Conservation (phyloP, 53 echinoderm and acorn worm genomes). For the Henricia sp. region DNA sequence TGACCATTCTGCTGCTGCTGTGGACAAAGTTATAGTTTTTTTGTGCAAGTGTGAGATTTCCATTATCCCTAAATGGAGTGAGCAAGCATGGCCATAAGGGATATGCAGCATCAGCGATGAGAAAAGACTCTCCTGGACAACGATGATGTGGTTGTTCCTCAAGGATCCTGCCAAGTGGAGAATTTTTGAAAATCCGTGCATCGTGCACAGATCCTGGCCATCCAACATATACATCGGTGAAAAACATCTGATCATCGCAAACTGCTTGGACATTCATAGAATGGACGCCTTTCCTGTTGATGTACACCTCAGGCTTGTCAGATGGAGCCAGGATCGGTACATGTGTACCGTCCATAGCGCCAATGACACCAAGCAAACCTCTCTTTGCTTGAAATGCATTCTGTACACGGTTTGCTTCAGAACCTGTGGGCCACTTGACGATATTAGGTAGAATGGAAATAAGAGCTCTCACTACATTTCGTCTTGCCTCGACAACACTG, state of each 20-base stretch:
- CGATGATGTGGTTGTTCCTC: neutral
- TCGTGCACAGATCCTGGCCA: constrained; percentile 63
- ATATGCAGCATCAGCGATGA: constrained; percentile 62
- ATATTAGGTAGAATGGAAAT: neutral
- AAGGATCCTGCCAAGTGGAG: neutral
- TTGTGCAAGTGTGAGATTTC: constrained; percentile 17
- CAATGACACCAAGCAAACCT: constrained; percentile 13
- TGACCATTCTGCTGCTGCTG: constrained; percentile 32
- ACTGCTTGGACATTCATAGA: constrained; percentile 54
- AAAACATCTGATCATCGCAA: constrained; percentile 32
- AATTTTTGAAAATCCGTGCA: constrained; percentile 48
- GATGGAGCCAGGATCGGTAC: constrained; percentile 45
- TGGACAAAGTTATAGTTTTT: constrained; percentile 33
- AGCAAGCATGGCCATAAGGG: constrained; percentile 40
- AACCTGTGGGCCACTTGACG: neutral
- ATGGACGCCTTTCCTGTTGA: constrained; percentile 48
- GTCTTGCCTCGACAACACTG: neutral
- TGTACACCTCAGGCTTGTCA: constrained; percentile 38
- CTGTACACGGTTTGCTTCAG: neutral
- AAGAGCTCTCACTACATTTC: neutral
- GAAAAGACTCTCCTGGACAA: constrained; percentile 36
- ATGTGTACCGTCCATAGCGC: constrained; percentile 59
- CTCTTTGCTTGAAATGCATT: neutral
- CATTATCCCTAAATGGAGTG: constrained; percentile 46
- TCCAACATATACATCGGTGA: constrained; percentile 50